These are phyloP conservation scores for Agonopterix heracliana DNA, from an alignment of 2,888 invertebrate genomes.

Conservation along the genomic window DNA sequence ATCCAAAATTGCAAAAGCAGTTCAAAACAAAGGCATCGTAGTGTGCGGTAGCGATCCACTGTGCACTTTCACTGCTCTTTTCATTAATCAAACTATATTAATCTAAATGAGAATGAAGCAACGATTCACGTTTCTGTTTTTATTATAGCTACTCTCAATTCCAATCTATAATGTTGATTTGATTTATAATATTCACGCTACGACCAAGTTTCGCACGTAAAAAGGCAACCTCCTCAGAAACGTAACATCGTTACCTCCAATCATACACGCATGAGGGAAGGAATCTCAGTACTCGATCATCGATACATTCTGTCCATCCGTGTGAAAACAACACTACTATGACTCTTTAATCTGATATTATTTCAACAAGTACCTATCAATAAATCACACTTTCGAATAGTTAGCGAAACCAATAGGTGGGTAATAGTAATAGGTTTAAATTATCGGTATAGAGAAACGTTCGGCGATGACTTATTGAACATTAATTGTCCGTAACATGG, in stretches of 20 bases:
- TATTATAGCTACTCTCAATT: neutral
- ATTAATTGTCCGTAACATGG: slow-evolving; percentile 47
- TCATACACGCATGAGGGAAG: too few species aligned
- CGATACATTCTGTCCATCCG: too few species aligned
- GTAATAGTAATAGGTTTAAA: slow-evolving; percentile 23
- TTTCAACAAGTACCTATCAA: slow-evolving; percentile 20
- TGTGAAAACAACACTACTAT: too few species aligned
- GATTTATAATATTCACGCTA: too few species aligned
- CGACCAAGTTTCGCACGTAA: too few species aligned
- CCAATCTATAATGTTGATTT: too few species aligned
- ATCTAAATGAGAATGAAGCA: slow-evolving; percentile 11
- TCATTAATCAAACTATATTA: slow-evolving; percentile 11
- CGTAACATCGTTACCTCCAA: slow-evolving; percentile 4
- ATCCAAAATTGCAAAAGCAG: neutral
- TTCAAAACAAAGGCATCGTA: slow-evolving; percentile 6
- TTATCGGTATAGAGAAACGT: slow-evolving; percentile 26
- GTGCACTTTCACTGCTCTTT: slow-evolving; percentile 9
- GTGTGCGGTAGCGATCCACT: slow-evolving; percentile 1
- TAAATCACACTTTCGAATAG: slow-evolving; percentile 21
- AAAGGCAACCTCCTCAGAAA: neutral
- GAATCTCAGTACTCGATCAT: too few species aligned
- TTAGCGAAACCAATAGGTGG: slow-evolving; percentile 7
- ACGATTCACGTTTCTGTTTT: slow-evolving; percentile 4
- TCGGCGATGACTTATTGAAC: slow-evolving; percentile 40
- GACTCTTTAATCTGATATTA: neutral